phyloP scores from a whole-genome alignment of 2,888 invertebrate species.

The Macrosoma leucophasiata region DNA sequence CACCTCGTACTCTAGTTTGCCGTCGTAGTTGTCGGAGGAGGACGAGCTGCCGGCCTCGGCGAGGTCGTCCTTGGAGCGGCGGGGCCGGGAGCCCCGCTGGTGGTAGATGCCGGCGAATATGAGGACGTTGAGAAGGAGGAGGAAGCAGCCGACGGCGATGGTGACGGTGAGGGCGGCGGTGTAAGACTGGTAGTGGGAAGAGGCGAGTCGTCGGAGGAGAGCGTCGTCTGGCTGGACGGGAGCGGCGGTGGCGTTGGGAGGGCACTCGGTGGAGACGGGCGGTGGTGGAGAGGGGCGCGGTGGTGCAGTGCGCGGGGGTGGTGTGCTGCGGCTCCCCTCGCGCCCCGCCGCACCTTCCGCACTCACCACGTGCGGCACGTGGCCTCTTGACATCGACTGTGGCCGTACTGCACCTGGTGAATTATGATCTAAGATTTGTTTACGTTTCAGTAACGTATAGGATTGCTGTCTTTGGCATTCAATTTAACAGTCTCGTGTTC shows the following conservation, averaged over 20 bases:
- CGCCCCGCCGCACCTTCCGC: slow-evolving; percentile 32
- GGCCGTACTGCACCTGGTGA: slow-evolving; percentile 86
- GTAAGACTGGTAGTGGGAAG: slow-evolving; percentile 90
- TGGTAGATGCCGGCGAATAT: slow-evolving; percentile 94
- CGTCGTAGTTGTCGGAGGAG: slow-evolving; percentile 78
- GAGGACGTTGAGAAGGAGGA: slow-evolving; percentile 86
- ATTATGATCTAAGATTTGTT: too few species aligned
- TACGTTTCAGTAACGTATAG: slow-evolving; percentile 1
- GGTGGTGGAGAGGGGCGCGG: slow-evolving; percentile 54
- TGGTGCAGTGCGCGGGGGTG: slow-evolving; percentile 63
- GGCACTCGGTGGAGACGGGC: slow-evolving; percentile 82
- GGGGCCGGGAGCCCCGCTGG: slow-evolving; percentile 83
- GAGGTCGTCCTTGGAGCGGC: slow-evolving; percentile 85
- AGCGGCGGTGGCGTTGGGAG: slow-evolving; percentile 75
- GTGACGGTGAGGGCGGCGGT: slow-evolving; percentile 92
- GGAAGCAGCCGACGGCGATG: slow-evolving; percentile 89
- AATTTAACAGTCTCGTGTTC: too few species aligned
- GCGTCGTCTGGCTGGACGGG: slow-evolving; percentile 78
- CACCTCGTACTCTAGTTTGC: slow-evolving; percentile 72
- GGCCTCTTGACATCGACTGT: slow-evolving; percentile 81
- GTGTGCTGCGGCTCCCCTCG: slow-evolving; percentile 42
- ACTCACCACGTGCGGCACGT: slow-evolving; percentile 74
- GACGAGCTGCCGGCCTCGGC: slow-evolving; percentile 84
- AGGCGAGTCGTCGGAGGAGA: slow-evolving; percentile 83
- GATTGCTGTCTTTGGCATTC: too few species aligned